Base-by-base conservation (phyloP, 2,113 vertebrate genomes). In the Heterochromis multidens region DNA sequence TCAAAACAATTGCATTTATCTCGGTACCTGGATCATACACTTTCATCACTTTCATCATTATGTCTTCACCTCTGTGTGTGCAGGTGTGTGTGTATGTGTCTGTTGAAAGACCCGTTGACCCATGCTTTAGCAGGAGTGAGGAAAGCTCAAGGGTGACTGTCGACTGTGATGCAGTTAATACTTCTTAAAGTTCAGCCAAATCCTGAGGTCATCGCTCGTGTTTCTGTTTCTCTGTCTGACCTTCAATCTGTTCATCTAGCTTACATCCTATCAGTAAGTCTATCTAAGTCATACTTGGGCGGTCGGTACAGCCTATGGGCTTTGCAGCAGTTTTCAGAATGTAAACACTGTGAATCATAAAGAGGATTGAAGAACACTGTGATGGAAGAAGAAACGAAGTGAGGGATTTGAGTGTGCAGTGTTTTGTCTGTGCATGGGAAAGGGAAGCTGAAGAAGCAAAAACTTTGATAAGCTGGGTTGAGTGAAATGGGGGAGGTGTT, bases 1-100 rank as follows among this genome's bases (percentile, higher is more conserved):
- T 93, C 91, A 93, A 92, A 95, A 94, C 94, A 93, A 88, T 87
- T 67, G 88, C 92, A 82, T 94, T 87, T 77, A 88, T 93, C 91
- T 89, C 40, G 21, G 82, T 60, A 61, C 85, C 83, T 6, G 23
- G 78, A 87, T 90, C 92, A 87, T 79, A 87, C 72, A 77, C 92
- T 79, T 90, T 90, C 88, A 92, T 92, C 90, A 85, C 70, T 87
- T 93, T 92, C 84, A 92, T 87, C 87, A 87, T 91, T 63, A 82
- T 89, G 85, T 88, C 81, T 82, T 85, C 35, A 37, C 80, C 81
- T 72, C 8, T 43, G n/a, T 79, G 54, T 76, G 59, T 80, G 79
- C 17, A 61, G 21, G 29, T 19, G 27, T 74, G 59, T 74, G 29
- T 52, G 56, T 70, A 49, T 67, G 61, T 84, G 65, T 54, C 79